phyloP scores from a whole-genome alignment of 2,888 invertebrate genomes.

The Euzophera pinguis region DNA sequence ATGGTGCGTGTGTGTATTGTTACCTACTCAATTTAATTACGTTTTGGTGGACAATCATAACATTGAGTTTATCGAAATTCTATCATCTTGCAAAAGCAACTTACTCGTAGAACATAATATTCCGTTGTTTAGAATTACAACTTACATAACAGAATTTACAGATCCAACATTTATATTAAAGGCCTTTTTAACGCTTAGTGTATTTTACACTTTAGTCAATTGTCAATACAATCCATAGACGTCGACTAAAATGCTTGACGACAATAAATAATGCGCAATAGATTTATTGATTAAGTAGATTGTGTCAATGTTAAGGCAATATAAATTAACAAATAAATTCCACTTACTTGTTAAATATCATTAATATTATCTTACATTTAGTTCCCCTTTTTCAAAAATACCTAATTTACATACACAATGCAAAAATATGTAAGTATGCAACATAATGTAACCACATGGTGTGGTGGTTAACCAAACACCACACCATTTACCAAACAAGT shows the following conservation, averaged over 20 bases:
- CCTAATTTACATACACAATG: slow-evolving; percentile 5
- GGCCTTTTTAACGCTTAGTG: neutral
- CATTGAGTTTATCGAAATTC: too few species aligned
- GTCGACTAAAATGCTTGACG: neutral
- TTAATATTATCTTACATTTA: neutral
- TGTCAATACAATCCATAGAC: neutral
- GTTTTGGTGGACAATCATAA: too few species aligned
- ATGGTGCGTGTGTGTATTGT: too few species aligned
- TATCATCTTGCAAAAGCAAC: too few species aligned
- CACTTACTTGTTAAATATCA: neutral
- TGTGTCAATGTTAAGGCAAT: neutral
- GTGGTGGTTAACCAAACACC: too few species aligned
- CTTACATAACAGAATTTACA: too few species aligned
- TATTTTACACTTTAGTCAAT: neutral
- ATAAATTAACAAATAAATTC: neutral
- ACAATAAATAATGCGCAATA: neutral
- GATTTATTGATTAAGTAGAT: neutral
- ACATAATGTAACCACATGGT: neutral
- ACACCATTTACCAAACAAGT: neutral
- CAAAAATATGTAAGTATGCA: slow-evolving; percentile 6
- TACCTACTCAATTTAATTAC: too few species aligned
- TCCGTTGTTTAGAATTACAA: too few species aligned
- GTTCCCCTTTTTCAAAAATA: neutral
- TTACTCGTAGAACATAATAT: too few species aligned
- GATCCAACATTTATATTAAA: too few species aligned